A percentile compares a stretch with the other conserved stretches of the same genome.
Evolutionary conservation across 2,797 vertebrate genomes (phyloP).

Genomic region (Garrulus glandarius): DNA sequence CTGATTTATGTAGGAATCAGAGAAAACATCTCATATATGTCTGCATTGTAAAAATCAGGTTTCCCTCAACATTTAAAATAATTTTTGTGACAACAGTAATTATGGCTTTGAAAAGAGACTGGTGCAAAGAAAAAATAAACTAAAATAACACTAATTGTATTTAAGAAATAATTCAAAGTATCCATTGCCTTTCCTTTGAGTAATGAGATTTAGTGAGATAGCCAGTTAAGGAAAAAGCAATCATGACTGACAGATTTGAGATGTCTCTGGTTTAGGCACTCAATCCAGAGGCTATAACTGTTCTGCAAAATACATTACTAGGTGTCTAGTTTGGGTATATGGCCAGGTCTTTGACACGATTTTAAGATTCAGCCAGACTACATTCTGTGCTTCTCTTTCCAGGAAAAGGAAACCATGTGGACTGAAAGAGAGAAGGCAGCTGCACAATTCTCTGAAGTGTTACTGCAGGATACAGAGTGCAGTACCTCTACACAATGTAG

Average conservation of each 20-base stretch:
- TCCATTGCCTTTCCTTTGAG: neutral
- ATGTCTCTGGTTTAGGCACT: neutral
- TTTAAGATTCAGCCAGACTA: neutral
- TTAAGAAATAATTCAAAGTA: neutral
- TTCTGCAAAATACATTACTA: neutral
- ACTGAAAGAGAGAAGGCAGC: neutral
- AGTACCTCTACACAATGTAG: neutral
- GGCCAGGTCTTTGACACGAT: neutral
- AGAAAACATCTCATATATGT: neutral
- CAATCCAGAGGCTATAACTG: neutral
- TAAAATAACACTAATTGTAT: neutral
- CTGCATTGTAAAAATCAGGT: neutral
- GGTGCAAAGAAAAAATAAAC: neutral
- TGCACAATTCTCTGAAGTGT: neutral
- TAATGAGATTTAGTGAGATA: neutral
- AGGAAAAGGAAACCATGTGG: neutral
- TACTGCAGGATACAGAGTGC: neutral
- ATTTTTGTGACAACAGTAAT: neutral
- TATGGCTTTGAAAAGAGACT: neutral
- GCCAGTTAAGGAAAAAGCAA: rapidly evolving
- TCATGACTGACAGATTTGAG: neutral
- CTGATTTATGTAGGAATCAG: neutral
- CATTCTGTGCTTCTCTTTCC: neutral
- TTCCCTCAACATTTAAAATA: rapidly evolving
- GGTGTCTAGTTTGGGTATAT: neutral